Conservation (phyloP, 2,113 vertebrate species). For the Cebus imitator region DNA sequence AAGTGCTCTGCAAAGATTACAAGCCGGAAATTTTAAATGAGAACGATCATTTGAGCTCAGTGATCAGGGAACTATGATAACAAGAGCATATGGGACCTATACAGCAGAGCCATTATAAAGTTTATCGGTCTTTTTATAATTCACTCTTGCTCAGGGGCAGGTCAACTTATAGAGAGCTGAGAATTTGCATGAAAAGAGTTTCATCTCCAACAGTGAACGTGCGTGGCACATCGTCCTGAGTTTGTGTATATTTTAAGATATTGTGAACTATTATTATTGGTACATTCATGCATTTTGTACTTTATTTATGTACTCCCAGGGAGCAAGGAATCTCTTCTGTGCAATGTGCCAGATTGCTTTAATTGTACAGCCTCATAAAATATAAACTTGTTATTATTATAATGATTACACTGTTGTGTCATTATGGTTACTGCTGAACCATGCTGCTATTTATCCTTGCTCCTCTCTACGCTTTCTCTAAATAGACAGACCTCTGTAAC, state of each 20-base stretch:
- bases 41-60: background rate
- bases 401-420: background rate
- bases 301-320: background rate
- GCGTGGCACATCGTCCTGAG: background rate
- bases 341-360: background rate
- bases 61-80: background rate
- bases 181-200: slow-evolving; percentile 22
- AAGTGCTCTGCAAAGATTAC: slow-evolving; percentile 37
- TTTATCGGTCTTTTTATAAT: background rate
- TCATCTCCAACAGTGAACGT: background rate
- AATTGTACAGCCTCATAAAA: background rate
- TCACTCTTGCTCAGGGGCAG: background rate
- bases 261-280: background rate
- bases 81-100: background rate
- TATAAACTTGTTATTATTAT: background rate
- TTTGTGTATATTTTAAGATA: slow-evolving; percentile 48
- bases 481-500: background rate
- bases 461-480: background rate
- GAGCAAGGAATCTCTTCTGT: background rate
- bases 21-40: slow-evolving; percentile 46
- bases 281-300: background rate
- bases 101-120: background rate
- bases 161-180: background rate
- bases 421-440: background rate
- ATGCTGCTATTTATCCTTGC: background rate